A percentile compares a stretch with the other conserved stretches of the same genome.
Evolutionary conservation across 2,113 vertebrate species (phyloP).

Genomic region (pig (Sus scrofa)): DNA sequence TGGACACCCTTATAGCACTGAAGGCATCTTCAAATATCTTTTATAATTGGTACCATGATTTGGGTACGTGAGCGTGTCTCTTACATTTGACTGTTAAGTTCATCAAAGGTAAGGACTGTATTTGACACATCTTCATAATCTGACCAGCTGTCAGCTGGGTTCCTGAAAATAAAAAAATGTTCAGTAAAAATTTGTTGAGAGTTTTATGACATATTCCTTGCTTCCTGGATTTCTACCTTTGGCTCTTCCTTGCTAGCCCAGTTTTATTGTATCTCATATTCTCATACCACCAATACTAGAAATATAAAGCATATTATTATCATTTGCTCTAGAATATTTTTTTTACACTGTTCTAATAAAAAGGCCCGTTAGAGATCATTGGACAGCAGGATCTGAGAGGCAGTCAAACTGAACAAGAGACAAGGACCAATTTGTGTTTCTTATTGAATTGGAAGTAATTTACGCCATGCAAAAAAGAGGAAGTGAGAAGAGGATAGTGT

Average conservation of each 20-base stretch:
- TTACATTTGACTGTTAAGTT: conserved; percentile 15
- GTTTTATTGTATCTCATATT: not conserved
- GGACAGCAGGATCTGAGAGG: not conserved
- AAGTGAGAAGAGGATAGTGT: not conserved
- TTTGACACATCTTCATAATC: not conserved
- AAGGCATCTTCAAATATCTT: conserved; percentile 31
- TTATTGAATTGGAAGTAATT: not conserved
- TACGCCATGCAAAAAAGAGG: not conserved
- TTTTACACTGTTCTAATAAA: not conserved
- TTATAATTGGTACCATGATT: conserved; percentile 45
- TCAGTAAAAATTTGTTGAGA: not conserved
- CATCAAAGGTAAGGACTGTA: not conserved
- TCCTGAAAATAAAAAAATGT: conserved; percentile 13
- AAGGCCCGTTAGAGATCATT: not conserved
- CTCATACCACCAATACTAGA: not conserved
- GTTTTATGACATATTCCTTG: not conserved
- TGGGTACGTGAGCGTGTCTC: not conserved
- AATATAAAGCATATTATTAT: not conserved
- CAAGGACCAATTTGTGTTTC: not conserved
- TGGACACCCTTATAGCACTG: not conserved
- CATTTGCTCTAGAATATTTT: not conserved
- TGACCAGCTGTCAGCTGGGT: not conserved
- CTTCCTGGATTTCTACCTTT: conserved; percentile 21
- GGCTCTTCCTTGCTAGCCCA: conserved; percentile 8
- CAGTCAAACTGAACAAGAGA: not conserved